phyloP scores from a whole-genome alignment of 2,888 invertebrate genomes.

The Rhagium mordax region DNA sequence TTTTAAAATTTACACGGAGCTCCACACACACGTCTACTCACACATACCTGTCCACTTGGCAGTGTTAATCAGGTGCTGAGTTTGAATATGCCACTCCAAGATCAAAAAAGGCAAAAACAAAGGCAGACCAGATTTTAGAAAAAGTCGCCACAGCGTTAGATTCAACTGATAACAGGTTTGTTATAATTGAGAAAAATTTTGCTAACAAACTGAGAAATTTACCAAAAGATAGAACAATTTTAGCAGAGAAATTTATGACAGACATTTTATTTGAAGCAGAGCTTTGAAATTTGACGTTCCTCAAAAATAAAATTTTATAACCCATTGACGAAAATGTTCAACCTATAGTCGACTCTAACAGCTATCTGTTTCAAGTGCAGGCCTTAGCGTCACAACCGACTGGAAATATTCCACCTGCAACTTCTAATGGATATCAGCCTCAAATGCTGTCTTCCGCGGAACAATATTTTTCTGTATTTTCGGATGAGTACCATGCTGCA shows the following conservation, averaged over 20 bases:
- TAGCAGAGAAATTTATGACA: conserved; percentile 26
- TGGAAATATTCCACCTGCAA: conserved; percentile 2
- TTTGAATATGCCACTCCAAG: conserved; percentile 3
- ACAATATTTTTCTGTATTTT: conserved; percentile 6
- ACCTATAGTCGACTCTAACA: background rate
- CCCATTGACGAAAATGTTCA: conserved; percentile 5
- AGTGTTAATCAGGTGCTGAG: too few relatives aligned
- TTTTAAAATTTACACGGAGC: too few relatives aligned
- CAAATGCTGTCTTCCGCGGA: conserved; percentile 4
- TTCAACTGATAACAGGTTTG: conserved; percentile 27
- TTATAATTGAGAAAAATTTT: conserved; percentile 29
- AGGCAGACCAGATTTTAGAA: conserved; percentile 8
- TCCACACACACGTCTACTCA: too few relatives aligned
- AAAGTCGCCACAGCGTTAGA: conserved; percentile 2
- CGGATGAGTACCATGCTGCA: background rate
- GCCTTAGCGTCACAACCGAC: background rate
- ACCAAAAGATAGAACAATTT: conserved; percentile 27
- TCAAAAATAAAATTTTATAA: conserved; percentile 1
- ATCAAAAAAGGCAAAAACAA: too few relatives aligned
- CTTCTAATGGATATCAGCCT: conserved; percentile 4
- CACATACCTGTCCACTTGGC: too few relatives aligned
- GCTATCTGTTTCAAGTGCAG: background rate
- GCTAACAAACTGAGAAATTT: conserved; percentile 24
- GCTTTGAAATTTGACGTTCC: conserved; percentile 22
- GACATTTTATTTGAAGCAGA: conserved; percentile 29